Evolutionary conservation across 2,797 vertebrate species (phyloP).

Genomic region (Enteromius paludinosus): DNA sequence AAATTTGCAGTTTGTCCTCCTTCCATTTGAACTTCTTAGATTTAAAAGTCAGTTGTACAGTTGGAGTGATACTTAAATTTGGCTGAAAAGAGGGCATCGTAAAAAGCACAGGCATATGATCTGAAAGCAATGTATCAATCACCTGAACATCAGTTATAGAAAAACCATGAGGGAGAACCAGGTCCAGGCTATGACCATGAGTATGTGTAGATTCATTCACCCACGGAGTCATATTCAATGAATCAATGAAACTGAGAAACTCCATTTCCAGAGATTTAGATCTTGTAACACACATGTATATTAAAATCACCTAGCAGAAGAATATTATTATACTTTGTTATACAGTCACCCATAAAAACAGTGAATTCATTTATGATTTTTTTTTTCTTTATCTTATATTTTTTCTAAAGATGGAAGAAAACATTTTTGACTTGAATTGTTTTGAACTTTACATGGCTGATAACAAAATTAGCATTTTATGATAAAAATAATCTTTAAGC

Average conservation of each 20-base stretch:
- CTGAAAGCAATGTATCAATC: neutral
- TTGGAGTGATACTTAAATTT: neutral
- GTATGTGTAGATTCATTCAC: too few relatives aligned
- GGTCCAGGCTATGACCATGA: neutral
- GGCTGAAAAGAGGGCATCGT: neutral
- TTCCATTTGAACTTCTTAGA: too few relatives aligned
- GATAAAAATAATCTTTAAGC: too few relatives aligned
- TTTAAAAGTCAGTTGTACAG: too few relatives aligned
- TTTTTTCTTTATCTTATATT: too few relatives aligned
- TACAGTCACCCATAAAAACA: neutral
- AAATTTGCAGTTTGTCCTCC: too few relatives aligned
- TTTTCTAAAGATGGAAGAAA: too few relatives aligned
- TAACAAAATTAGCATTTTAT: too few relatives aligned
- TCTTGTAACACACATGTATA: neutral
- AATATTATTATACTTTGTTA: neutral
- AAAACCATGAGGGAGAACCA: neutral
- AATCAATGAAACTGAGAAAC: neutral
- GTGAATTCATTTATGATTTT: neutral
- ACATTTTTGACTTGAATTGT: too few relatives aligned
- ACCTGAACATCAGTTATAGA: neutral
- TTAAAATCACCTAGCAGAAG: neutral
- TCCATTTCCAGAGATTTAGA: neutral
- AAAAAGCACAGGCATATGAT: neutral
- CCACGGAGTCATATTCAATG: neutral
- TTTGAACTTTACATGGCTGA: too few relatives aligned